Conservation (phyloP, 2,797 vertebrate species). For the Micropoecilia bifurca region DNA sequence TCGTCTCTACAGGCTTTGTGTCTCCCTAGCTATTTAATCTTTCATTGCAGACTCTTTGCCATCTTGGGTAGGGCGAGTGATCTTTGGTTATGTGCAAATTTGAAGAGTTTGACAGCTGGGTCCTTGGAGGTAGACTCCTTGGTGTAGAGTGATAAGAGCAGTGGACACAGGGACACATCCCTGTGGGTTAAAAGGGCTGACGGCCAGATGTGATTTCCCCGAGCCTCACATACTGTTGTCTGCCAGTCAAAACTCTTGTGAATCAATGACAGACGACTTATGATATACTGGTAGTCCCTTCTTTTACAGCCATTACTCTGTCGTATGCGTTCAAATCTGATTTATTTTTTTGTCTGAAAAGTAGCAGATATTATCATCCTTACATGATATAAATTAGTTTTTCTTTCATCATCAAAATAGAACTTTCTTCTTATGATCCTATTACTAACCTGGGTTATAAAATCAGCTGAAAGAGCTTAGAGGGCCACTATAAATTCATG, state of each 20-base stretch:
- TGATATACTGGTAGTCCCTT: background rate
- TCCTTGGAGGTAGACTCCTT: background rate
- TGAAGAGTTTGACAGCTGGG: conserved; percentile 8
- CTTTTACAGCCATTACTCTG: background rate
- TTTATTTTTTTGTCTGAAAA: background rate
- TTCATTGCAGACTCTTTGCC: background rate
- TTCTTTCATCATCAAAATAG: background rate
- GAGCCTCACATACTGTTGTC: background rate
- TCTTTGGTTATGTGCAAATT: conserved; percentile 4
- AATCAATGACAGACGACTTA: conserved; percentile 5
- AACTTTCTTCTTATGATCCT: background rate
- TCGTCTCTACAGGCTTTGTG: conserved; percentile 2
- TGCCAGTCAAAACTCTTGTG: conserved; percentile 11
- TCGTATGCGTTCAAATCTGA: background rate
- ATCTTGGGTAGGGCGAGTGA: background rate
- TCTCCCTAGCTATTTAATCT: background rate
- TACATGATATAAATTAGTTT: background rate
- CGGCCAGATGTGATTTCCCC: conserved; percentile 11
- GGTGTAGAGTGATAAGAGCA: conserved; percentile 4
- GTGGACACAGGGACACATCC: background rate
- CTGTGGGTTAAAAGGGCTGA: background rate
- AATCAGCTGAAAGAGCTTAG: background rate
- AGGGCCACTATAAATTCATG: background rate
- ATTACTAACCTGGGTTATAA: background rate
- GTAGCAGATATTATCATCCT: background rate